Conservation (phyloP, 2,797 vertebrate genomes). For the Sebastiscus tertius region DNA sequence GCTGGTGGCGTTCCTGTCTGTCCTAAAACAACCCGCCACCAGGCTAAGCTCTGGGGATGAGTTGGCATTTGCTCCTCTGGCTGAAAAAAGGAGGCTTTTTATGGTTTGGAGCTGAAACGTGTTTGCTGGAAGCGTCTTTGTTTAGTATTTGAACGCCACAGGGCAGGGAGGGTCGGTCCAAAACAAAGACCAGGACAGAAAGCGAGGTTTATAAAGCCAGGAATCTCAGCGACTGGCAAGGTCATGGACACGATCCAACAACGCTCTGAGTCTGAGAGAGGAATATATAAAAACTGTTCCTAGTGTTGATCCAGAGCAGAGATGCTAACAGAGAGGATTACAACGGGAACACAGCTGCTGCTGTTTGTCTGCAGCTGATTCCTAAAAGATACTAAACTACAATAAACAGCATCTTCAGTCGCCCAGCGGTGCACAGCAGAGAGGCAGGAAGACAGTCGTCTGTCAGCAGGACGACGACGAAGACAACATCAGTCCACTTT, state of each 20-base stretch:
- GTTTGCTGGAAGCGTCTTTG: constrained; percentile 4
- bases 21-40: not conserved
- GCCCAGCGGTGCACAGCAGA: constrained; percentile 11
- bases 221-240: not conserved
- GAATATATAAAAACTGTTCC: not conserved
- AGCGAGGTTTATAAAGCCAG: not conserved
- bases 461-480: not conserved
- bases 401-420: not conserved
- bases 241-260: not conserved
- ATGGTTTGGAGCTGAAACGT: not conserved
- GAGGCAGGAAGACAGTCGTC: not conserved
- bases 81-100: not conserved
- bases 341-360: constrained; percentile 14
- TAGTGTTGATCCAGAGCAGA: not conserved
- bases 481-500: not conserved
- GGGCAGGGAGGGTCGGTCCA: not conserved
- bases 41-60: not conserved
- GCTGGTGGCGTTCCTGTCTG: not conserved
- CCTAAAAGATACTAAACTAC: constrained; percentile 30
- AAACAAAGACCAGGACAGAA: constrained; percentile 1
- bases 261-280: no score
- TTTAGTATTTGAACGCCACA: not conserved
- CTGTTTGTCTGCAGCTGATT: constrained; percentile 42
- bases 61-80: not conserved
- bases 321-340: constrained; percentile 14